Evolutionary conservation across 2,888 invertebrate genomes (phyloP).

Genomic region (Aproaerema taeniolella): DNA sequence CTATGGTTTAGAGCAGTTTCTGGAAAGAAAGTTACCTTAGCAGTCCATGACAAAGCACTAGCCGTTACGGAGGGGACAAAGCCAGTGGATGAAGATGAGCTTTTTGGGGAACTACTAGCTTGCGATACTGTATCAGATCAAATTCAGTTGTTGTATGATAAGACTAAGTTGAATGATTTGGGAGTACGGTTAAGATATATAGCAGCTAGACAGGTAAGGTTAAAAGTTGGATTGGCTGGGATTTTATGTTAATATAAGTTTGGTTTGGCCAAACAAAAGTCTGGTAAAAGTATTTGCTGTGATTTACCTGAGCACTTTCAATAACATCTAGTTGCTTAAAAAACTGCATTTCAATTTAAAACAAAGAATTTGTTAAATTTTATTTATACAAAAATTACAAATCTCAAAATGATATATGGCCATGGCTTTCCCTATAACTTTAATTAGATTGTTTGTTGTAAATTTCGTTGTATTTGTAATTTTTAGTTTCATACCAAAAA

Average conservation of each 20-base stretch:
- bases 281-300: too few relatives aligned
- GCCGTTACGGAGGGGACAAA: constrained; percentile 64
- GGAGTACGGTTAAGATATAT: constrained; percentile 85
- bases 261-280: too few relatives aligned
- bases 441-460: too few relatives aligned
- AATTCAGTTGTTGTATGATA: constrained; percentile 79
- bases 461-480: too few relatives aligned
- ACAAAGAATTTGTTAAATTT: too few relatives aligned
- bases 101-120: constrained; percentile 63
- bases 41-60: constrained; percentile 22
- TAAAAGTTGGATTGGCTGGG: not conserved
- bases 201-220: constrained; percentile 80
- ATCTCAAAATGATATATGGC: too few relatives aligned
- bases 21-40: constrained; percentile 37
- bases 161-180: constrained; percentile 83
- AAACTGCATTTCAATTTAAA: too few relatives aligned
- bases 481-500: too few relatives aligned
- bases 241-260: not conserved
- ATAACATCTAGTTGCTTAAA: too few relatives aligned
- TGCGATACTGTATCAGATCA: constrained; percentile 80
- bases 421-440: too few relatives aligned
- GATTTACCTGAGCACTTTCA: too few relatives aligned
- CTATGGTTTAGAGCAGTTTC: constrained; percentile 82
- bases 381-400: too few relatives aligned
- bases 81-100: constrained; percentile 48